phyloP scores from a whole-genome alignment of 1,140 invertebrate genomes.

The Paraescarpia echinospica region DNA sequence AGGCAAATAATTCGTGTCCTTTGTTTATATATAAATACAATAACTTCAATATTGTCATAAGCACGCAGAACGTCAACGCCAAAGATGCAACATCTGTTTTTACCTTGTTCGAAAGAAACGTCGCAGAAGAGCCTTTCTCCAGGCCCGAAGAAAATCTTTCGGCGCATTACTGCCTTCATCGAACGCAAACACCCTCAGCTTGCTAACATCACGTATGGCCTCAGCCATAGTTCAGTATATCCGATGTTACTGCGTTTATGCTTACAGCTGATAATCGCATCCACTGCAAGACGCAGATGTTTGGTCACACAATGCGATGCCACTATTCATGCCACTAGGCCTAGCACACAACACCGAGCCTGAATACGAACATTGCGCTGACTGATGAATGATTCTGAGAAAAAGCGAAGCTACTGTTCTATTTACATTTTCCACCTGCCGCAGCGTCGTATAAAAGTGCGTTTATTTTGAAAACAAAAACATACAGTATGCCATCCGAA shows the following conservation, averaged over 20 bases:
- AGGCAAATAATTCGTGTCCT: too few relatives aligned
- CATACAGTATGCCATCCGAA: neutral
- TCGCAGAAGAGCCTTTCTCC: slow-evolving; percentile 43
- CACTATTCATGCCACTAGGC: neutral
- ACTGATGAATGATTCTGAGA: neutral
- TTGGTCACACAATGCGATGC: slow-evolving; percentile 4
- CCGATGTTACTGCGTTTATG: neutral
- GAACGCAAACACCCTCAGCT: slow-evolving; percentile 52
- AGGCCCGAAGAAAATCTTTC: slow-evolving; percentile 49
- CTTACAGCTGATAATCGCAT: neutral
- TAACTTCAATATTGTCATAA: too few relatives aligned
- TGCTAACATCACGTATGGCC: slow-evolving; percentile 57
- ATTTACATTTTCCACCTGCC: neutral
- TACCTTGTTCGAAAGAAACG: slow-evolving; percentile 46
- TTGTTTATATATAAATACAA: too few relatives aligned
- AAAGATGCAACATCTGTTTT: slow-evolving; percentile 11
- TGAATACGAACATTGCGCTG: neutral
- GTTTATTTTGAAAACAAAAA: neutral
- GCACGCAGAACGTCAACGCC: too few relatives aligned
- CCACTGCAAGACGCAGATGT: neutral
- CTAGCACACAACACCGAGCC: neutral
- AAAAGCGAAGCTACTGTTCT: neutral
- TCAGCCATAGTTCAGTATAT: slow-evolving; percentile 54
- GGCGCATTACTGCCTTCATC: slow-evolving; percentile 52
- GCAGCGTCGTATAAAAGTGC: neutral